Evolutionary conservation across 2,113 vertebrate species (phyloP).

Genomic region (Rhynchopsitta pachyrhyncha): DNA sequence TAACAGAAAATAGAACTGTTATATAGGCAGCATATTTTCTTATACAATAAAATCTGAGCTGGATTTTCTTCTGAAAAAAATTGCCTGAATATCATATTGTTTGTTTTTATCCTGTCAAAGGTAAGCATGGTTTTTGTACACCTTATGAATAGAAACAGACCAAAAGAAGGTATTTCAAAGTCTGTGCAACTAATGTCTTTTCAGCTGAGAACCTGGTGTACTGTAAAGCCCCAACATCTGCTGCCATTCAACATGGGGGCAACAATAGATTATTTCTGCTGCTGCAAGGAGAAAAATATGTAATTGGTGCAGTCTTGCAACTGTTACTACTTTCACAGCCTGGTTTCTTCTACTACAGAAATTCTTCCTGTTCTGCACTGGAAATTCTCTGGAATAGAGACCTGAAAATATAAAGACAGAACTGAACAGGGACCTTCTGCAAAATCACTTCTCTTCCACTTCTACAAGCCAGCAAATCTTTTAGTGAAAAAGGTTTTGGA

Average conservation of each 20-base stretch:
- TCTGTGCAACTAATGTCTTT: background rate
- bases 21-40: background rate
- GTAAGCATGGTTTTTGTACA: background rate
- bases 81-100: background rate
- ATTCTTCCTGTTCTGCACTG: background rate
- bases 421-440: background rate
- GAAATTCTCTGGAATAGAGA: background rate
- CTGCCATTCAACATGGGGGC: background rate
- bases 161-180: slow-evolving; percentile 22
- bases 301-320: slow-evolving; percentile 2
- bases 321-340: background rate
- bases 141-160: slow-evolving; percentile 13
- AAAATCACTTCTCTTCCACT: background rate
- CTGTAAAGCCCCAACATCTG: slow-evolving; percentile 10
- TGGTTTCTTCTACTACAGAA: background rate
- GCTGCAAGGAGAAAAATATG: background rate
- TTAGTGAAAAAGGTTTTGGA: background rate
- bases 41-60: background rate
- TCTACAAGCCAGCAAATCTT: background rate
- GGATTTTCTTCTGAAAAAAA: background rate
- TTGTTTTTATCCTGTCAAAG: background rate
- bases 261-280: slow-evolving; percentile 14
- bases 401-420: background rate
- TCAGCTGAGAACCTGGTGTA: background rate
- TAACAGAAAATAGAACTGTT: background rate